phyloP scores from a whole-genome alignment of 2,888 invertebrate species.

The Biston stratarius region DNA sequence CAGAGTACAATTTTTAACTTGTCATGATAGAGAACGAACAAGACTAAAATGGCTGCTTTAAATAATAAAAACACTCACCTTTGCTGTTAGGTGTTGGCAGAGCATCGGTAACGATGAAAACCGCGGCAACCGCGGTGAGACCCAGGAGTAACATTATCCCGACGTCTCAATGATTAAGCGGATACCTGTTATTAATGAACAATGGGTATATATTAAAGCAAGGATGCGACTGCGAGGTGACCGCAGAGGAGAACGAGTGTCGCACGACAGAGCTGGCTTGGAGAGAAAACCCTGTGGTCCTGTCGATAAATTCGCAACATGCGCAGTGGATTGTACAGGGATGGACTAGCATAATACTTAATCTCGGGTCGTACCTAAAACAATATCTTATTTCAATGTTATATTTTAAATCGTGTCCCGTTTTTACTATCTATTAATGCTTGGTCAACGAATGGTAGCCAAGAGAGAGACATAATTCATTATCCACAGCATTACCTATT shows the following conservation, averaged over 20 bases:
- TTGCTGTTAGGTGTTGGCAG: conserved; percentile 78
- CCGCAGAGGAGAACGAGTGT: conserved; percentile 74
- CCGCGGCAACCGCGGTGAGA: conserved; percentile 80
- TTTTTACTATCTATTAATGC: too few species aligned
- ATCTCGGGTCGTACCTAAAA: not conserved
- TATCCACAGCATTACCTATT: too few species aligned
- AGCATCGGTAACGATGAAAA: conserved; percentile 67
- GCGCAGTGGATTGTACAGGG: conserved; percentile 78
- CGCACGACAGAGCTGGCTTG: conserved; percentile 66
- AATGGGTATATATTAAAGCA: conserved; percentile 43
- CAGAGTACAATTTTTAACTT: too few species aligned
- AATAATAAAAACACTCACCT: conserved; percentile 59
- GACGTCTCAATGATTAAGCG: conserved; percentile 37
- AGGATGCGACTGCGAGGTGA: conserved; percentile 66
- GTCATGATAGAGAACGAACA: not conserved
- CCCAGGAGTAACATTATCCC: conserved; percentile 70
- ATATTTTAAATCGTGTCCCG: too few species aligned
- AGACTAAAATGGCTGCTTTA: conserved; percentile 26
- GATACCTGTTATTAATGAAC: conserved; percentile 43
- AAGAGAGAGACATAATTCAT: too few species aligned
- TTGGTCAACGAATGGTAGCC: too few species aligned
- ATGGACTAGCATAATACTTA: conserved; percentile 49
- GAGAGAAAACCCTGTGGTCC: conserved; percentile 69
- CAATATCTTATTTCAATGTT: too few species aligned
- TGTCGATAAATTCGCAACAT: conserved; percentile 84